Conservation (phyloP, 2,113 vertebrate species). For the Vimba vimba region DNA sequence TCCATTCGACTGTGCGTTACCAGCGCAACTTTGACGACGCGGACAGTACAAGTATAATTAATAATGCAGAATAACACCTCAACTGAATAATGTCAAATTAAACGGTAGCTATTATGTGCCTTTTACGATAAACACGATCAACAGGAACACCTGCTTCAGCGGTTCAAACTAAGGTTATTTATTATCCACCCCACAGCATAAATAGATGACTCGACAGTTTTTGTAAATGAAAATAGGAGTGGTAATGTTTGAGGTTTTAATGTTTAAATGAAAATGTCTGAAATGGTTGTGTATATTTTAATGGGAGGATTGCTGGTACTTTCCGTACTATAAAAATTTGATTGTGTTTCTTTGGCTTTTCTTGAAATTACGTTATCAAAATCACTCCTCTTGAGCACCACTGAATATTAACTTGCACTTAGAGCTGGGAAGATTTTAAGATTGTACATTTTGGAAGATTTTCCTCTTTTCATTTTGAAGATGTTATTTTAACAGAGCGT, state of each 20-base stretch:
- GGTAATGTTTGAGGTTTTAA: conserved; percentile 11
- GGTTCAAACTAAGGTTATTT: not conserved
- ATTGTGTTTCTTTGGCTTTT: conserved; percentile 10
- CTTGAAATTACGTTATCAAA: not conserved
- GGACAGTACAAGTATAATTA: conserved; percentile 81
- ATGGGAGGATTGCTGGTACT: conserved; percentile 26
- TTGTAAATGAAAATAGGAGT: conserved; percentile 27
- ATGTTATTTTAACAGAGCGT: conserved; percentile 1
- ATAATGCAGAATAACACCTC: conserved; percentile 64
- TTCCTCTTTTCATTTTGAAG: conserved; percentile 11
- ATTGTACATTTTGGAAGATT: not conserved
- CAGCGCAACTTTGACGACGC: conserved; percentile 83
- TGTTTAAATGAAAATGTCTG: conserved; percentile 40
- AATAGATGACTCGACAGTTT: not conserved
- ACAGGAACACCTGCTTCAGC: not conserved
- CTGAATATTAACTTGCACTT: conserved; percentile 2
- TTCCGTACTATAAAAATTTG: not conserved
- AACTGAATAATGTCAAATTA: conserved; percentile 36
- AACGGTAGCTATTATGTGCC: conserved; percentile 44
- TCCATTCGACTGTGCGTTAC: conserved; percentile 82
- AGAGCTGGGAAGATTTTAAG: not conserved
- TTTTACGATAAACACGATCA: conserved; percentile 41
- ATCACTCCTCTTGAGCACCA: conserved; percentile 25
- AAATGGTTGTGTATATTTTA: conserved; percentile 46
- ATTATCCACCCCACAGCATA: conserved; percentile 1